Percentiles rank a stretch among this genome's conserved stretches.
These are phyloP conservation scores for Enteromius trimaculatus DNA, from an alignment of 2,797 vertebrate genomes.

Conservation along the genomic window DNA sequence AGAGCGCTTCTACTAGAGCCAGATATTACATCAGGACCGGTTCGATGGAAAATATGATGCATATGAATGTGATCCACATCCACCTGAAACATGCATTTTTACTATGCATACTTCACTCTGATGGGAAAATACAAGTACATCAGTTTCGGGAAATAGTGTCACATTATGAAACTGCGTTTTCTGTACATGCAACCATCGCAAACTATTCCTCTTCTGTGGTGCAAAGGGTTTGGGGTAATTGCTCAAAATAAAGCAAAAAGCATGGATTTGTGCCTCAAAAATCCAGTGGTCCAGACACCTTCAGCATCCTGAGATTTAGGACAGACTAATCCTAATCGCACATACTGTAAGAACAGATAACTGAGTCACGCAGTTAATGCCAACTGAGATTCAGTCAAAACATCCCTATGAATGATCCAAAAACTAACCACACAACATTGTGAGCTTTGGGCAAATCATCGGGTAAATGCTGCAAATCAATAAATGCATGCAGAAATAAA, in stretches of 20 bases:
- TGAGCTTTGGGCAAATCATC: background rate
- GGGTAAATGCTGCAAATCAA: too few species aligned
- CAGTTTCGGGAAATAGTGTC: background rate
- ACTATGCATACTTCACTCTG: background rate
- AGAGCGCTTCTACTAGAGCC: background rate
- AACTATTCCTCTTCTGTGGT: background rate
- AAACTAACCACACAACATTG: background rate
- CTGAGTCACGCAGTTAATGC: background rate
- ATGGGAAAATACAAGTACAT: background rate
- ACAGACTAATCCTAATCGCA: slow-evolving; percentile 36
- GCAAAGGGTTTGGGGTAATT: slow-evolving; percentile 2
- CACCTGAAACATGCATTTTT: background rate
- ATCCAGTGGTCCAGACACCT: slow-evolving; percentile 12
- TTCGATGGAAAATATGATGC: background rate
- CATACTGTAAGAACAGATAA: slow-evolving; percentile 31
- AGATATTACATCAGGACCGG: background rate
- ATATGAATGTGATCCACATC: background rate
- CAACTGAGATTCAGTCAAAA: slow-evolving; percentile 14
- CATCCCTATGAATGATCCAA: background rate
- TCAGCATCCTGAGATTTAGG: slow-evolving; percentile 16
- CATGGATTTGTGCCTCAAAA: slow-evolving; percentile 26
- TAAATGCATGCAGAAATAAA: too few species aligned
- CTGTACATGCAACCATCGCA: background rate
- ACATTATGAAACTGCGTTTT: background rate
- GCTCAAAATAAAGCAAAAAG: background rate